Evolutionary conservation across 2,888 invertebrate genomes (phyloP), one percentile per base, ranked within the genome.

Genomic region (Petrophora chlorosata): DNA sequence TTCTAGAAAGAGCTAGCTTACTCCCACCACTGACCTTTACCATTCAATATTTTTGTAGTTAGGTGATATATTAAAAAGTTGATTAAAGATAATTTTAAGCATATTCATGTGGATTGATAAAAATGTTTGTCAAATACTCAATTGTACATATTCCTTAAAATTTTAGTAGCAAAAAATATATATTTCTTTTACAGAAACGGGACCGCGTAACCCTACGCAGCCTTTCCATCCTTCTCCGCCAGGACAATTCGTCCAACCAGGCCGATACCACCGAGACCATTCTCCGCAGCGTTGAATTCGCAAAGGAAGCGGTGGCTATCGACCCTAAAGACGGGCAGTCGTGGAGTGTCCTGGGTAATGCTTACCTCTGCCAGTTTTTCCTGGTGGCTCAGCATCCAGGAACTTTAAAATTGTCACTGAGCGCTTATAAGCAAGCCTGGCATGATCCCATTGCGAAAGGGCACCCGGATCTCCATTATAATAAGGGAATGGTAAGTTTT

Each of bases 311-410:
- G 0, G 94, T 97, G 0, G 91, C 94, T 34, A 76, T 95, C 17
- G 96, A 97, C 70, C 92, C 94, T 5, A 87, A 80, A 38, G 97
- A 97, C 83, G 96, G 97, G 0, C 86, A 92, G 4, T 97, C 97
- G 0, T 97, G 97, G 97, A 91, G 93, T 39, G 92, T 96, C 41
- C 85, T 97, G 35, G 97, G 96, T 15, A 97, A 97, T 85, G 96
- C 97, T 0, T 95, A 96, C 75, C 80, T 97, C 49, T 94, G 95
- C 40, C 92, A 94, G 42, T 97, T 95, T 79, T 97, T 97, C 76
- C 92, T 92, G 29, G 90, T 94, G 19, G 91, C 92, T 1, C 96
- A 96, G 73, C 94, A 94, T 67, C 94, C 95, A 0, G 91, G 92
- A 15, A 92, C 92, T 0, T 76, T 97, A 51, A 94, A 94, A 64